Percentiles rank a stretch among this genome's conserved stretches.
Conservation (phyloP, 23 tunicate species). For the Styela plicata region DNA sequence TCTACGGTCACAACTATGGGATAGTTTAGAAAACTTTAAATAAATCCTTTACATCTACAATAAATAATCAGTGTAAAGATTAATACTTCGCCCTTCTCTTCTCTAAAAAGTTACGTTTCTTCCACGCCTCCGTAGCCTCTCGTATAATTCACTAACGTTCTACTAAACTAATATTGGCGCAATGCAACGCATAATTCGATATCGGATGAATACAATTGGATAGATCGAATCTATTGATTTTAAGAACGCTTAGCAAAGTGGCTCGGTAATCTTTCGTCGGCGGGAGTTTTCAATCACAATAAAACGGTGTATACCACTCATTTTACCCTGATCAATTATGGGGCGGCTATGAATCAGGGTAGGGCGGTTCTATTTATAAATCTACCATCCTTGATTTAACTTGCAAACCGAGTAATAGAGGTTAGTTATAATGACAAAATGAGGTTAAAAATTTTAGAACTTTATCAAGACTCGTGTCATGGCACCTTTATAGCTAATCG, state of each 20-base stretch:
- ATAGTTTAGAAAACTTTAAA: no score
- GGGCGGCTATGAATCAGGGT: no score
- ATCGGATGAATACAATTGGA: slow-evolving; percentile 6
- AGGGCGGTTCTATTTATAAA: no score
- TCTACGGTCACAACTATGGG: no score
- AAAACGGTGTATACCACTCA: not conserved
- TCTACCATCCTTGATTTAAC: no score
- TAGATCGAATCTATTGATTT: slow-evolving; percentile 18
- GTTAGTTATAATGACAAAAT: not conserved
- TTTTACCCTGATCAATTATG: not conserved
- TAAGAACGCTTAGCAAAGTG: slow-evolving; percentile 1
- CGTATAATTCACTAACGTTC: not conserved
- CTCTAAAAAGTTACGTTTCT: no score
- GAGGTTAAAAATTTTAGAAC: not conserved
- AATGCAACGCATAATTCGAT: not conserved
- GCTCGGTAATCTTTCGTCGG: not conserved
- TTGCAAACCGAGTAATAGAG: no score
- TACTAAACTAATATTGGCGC: not conserved
- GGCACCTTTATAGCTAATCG: not conserved
- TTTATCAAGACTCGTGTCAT: not conserved
- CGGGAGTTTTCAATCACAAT: not conserved
- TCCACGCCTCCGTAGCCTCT: no score
- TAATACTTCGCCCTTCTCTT: no score
- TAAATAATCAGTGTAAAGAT: no score
- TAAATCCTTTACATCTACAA: no score